phyloP scores from a whole-genome alignment of 1,140 invertebrate genomes.

The Galendromus occidentalis region DNA sequence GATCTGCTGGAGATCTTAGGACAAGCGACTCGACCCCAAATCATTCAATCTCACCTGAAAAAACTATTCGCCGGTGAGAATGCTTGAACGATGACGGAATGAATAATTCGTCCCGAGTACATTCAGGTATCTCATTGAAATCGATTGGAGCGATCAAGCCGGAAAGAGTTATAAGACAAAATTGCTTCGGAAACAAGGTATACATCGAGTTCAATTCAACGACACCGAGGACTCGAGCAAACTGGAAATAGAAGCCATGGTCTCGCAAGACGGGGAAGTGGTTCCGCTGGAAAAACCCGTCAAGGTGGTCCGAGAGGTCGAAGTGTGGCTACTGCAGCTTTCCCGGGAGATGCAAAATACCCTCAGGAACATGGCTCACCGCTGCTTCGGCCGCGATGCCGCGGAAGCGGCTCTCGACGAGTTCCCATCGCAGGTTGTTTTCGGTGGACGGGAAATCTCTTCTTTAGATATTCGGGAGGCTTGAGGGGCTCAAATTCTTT shows the following conservation, averaged over 20 bases:
- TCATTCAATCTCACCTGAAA: conserved; percentile 77
- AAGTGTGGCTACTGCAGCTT: conserved; percentile 66
- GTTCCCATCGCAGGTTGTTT: conserved; percentile 55
- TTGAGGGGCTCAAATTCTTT: no score
- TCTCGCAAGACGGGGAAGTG: conserved; percentile 60
- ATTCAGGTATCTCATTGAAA: no score
- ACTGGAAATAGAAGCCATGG: conserved; percentile 45
- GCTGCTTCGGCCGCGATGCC: conserved; percentile 39
- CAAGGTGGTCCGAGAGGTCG: conserved; percentile 53
- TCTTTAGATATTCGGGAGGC: no score
- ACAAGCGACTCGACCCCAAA: conserved; percentile 55
- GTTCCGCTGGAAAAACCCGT: conserved; percentile 53
- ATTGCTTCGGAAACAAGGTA: no score
- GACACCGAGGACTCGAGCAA: conserved; percentile 29
- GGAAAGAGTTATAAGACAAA: no score
- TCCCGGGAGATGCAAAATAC: conserved; percentile 61
- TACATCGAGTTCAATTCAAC: conserved; percentile 49
- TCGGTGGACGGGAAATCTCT: no score
- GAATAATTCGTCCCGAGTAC: no score
- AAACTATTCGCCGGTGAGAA: conserved; percentile 74
- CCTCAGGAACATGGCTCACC: conserved; percentile 38
- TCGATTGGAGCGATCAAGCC: no score
- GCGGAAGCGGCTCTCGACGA: conserved; percentile 40
- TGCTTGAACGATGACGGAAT: no score
- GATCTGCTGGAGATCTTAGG: conserved; percentile 81